Evolutionary conservation across 2,113 vertebrate genomes (phyloP), one percentile per base, ranked within the genome.

Genomic region (Tonatia bakeri): DNA sequence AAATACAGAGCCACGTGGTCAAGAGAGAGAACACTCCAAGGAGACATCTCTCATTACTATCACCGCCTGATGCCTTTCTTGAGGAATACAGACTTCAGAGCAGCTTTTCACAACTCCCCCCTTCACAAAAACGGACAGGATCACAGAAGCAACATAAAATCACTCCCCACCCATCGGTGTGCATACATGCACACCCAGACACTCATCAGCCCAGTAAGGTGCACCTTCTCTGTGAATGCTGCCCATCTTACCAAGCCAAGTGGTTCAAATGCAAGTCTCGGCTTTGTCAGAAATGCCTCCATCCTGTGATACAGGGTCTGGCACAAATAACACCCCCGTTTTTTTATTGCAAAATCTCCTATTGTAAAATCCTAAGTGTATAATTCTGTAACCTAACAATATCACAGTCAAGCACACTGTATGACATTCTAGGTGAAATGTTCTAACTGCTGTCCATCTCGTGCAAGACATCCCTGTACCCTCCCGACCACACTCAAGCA

Each of bases 151-250:
- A 50, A 15, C 20, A 9, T 7, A 15, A 40, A 43, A 86, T 19
- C 19, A 31, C 38, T 50, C 38, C 64, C n/a, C 9, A 20, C 31
- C 20, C 19, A 22, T n/a, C 5, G 5, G 64, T n/a, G 26, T 15
- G n/a, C 76, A 33, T 45, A 75, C 0, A 2, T 10, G 4, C 0
- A 3, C 15, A 4, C 36, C 54, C 0, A 6, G 75, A 33, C 36
- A 59, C 17, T 28, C 61, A 59, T 14, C 24, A 43, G 54, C 54
- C 70, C 77, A 90, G 38, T 14, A 70, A 87, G 69, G 52, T 1
- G 4, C 52, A 40, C 2, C 45, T 59, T 59, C 54, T 12, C 22
- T 8, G 0, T 33, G 26, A 20, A 7, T 11, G 9, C 24, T 40
- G 52, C 59, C 64, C 82, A 33, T 38, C 28, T 80, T 59, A 92